phyloP scores from a whole-genome alignment of 2,113 vertebrate species.

The Arizona elegans region DNA sequence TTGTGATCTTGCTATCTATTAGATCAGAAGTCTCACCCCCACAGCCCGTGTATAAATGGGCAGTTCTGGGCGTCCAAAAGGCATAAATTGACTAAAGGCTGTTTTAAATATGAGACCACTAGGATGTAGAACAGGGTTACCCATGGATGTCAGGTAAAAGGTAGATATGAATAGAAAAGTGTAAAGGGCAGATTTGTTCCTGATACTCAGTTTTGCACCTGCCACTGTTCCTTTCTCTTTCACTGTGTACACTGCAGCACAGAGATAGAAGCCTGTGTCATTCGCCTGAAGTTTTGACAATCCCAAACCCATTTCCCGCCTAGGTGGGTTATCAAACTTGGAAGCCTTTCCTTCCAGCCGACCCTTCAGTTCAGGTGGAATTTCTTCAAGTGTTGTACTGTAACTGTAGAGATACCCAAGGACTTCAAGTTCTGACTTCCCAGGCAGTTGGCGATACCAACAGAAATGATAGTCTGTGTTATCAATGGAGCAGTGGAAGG shows the following conservation, averaged over 20 bases:
- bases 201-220: neutral
- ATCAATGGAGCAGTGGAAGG: neutral
- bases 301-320: accelerated
- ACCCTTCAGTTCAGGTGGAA: too few relatives aligned
- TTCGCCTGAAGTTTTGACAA: neutral
- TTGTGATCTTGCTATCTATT: neutral
- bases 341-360: neutral
- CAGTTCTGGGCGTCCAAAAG: neutral
- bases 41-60: neutral
- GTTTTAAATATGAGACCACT: neutral
- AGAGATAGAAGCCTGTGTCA: neutral
- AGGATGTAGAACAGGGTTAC: neutral
- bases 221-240: neutral
- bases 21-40: neutral
- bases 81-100: neutral
- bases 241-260: neutral
- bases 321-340: accelerated
- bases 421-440: neutral
- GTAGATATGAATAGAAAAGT: neutral
- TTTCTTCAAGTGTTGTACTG: neutral
- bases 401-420: neutral
- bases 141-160: neutral
- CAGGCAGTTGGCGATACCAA: slow-evolving; percentile 1
- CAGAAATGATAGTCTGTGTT: neutral
- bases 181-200: neutral